A percentile compares a stretch with the other conserved stretches of the same genome.
phyloP scores from a whole-genome alignment of 2,113 vertebrate species.

The Sclerurus mexicanus region DNA sequence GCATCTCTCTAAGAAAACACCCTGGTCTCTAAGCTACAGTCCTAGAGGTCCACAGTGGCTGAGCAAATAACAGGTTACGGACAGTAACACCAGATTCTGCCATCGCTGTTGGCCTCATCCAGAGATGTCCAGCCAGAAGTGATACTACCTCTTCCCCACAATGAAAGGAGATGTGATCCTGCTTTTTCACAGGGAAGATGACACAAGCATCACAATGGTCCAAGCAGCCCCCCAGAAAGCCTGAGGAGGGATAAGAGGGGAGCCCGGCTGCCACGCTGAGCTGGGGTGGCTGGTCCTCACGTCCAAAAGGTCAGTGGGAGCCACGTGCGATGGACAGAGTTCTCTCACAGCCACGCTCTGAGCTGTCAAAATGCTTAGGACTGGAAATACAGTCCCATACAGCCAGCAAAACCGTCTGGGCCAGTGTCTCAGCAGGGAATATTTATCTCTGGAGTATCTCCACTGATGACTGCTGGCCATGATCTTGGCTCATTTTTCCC shows the following conservation, averaged over 20 bases:
- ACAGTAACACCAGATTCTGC: not conserved
- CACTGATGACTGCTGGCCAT: not conserved
- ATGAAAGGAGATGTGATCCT: not conserved
- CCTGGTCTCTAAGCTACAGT: not conserved
- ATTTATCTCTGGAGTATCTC: constrained; percentile 27
- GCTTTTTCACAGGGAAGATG: not conserved
- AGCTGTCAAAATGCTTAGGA: not conserved
- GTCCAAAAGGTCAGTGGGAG: not conserved
- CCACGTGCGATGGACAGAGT: not conserved
- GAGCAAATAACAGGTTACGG: not conserved
- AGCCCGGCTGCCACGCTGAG: not conserved
- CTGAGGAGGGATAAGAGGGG: not conserved
- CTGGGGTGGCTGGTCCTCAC: not conserved
- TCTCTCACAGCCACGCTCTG: not conserved
- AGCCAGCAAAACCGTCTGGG: not conserved
- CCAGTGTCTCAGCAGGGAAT: not conserved
- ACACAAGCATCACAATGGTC: fast-evolving
- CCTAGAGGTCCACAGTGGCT: not conserved
- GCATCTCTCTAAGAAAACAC: not conserved
- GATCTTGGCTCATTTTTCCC: constrained; percentile 37
- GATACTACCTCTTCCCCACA: not conserved
- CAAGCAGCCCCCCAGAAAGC: not conserved
- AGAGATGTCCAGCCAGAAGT: not conserved
- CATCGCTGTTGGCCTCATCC: not conserved
- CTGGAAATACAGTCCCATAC: not conserved